phyloP scores from a whole-genome alignment of 2,888 invertebrate genomes.

The Willowsia nigromaculata region DNA sequence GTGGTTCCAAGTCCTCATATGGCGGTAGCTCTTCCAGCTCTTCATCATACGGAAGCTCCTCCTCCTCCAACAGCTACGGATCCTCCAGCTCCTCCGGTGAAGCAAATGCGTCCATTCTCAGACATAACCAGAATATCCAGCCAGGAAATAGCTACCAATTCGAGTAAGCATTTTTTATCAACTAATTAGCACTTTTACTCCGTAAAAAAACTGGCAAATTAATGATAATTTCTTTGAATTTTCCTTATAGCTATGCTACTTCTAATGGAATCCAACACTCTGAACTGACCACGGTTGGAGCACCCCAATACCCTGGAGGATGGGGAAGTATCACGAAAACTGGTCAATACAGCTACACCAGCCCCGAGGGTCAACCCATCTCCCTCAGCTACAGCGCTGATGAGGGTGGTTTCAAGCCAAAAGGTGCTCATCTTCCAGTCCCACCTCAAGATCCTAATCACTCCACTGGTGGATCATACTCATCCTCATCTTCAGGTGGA shows the following conservation, averaged over 20 bases:
- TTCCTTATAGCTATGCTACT: slow-evolving; percentile 25
- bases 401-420: slow-evolving; percentile 56
- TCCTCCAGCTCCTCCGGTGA: not conserved
- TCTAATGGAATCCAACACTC: slow-evolving; percentile 37
- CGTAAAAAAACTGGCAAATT: not conserved
- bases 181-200: too few species aligned
- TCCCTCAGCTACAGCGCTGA: slow-evolving; percentile 61
- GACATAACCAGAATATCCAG: slow-evolving; percentile 57
- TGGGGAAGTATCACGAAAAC: slow-evolving; percentile 53
- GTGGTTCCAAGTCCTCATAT: not conserved
- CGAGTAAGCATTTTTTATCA: slow-evolving; percentile 41
- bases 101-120: slow-evolving; percentile 26
- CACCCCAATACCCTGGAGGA: not conserved
- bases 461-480: not conserved
- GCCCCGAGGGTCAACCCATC: slow-evolving; percentile 69
- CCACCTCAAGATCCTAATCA: slow-evolving; percentile 14
- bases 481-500: not conserved
- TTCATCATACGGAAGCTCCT: not conserved
- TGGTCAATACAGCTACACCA: slow-evolving; percentile 63
- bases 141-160: slow-evolving; percentile 44
- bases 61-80: not conserved
- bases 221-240: not conserved
- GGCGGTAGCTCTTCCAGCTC: not conserved
- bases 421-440: slow-evolving; percentile 51
- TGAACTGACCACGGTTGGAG: slow-evolving; percentile 14